phyloP scores from a whole-genome alignment of 2,113 vertebrate genomes.

The cat (Felis catus) region DNA sequence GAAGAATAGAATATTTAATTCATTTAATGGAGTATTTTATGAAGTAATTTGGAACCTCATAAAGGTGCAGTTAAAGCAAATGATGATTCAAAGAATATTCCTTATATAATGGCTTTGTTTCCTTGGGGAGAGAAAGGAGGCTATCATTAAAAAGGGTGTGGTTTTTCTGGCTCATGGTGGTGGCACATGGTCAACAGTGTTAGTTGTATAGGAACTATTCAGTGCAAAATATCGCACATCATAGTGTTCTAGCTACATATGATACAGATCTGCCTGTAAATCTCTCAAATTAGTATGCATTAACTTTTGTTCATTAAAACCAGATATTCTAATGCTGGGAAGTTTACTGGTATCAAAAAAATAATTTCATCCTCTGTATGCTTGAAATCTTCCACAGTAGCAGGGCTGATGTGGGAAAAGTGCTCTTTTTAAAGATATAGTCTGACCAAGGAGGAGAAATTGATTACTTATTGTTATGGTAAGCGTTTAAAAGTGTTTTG shows the following conservation, averaged over 20 bases:
- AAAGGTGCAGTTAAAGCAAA: not conserved
- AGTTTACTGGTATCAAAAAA: not conserved
- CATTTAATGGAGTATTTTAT: not conserved
- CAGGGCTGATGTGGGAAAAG: not conserved
- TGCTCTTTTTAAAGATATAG: not conserved
- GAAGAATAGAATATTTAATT: not conserved
- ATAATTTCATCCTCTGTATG: not conserved
- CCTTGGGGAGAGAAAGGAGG: not conserved
- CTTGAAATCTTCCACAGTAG: not conserved
- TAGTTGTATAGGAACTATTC: not conserved
- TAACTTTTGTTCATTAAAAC: constrained; percentile 1
- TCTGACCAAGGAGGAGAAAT: not conserved
- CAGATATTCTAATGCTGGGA: not conserved
- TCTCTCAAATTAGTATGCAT: not conserved
- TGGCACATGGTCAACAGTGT: not conserved
- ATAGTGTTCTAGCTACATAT: not conserved
- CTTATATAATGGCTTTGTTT: not conserved
- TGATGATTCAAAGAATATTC: not conserved
- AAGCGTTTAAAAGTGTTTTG: not conserved
- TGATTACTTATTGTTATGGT: not conserved
- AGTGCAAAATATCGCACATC: not conserved
- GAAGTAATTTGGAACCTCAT: constrained; percentile 45
- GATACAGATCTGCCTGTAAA: not conserved
- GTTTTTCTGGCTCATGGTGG: not conserved
- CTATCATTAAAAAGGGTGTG: not conserved